These are phyloP conservation scores for Clistopyga incitator DNA, from an alignment of 2,888 invertebrate species.

Conservation along the genomic window DNA sequence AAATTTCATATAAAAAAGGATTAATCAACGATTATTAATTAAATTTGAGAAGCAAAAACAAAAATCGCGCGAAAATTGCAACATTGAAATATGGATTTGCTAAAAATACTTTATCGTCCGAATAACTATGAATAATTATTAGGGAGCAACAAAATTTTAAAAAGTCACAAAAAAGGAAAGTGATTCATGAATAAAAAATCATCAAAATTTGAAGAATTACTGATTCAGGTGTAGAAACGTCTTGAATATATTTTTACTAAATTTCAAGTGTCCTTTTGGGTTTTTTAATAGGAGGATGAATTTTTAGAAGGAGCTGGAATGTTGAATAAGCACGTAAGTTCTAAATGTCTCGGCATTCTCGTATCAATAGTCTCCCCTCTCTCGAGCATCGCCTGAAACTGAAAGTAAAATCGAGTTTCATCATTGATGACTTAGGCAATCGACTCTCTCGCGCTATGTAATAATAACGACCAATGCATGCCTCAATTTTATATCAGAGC, in stretches of 20 bases:
- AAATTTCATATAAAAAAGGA: slow-evolving; percentile 22
- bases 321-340: not conserved
- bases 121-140: not conserved
- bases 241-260: not conserved
- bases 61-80: too few species aligned
- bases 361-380: not conserved
- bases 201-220: not conserved
- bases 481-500: not conserved
- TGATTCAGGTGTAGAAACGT: not conserved
- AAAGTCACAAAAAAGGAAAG: not conserved
- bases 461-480: slow-evolving; percentile 26
- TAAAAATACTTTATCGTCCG: not conserved
- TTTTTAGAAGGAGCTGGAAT: not conserved
- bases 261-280: not conserved
- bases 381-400: slow-evolving; percentile 3
- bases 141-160: not conserved
- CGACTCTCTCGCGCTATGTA: slow-evolving; percentile 3
- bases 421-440: slow-evolving; percentile 36
- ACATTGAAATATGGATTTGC: not conserved
- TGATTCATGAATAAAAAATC: not conserved
- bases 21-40: slow-evolving; percentile 9
- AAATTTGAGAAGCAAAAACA: not conserved
- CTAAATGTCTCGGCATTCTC: not conserved
- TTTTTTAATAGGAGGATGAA: not conserved
- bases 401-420: slow-evolving; percentile 38